These are phyloP conservation scores for Basileuterus tristriatus DNA, from an alignment of 2,797 vertebrate species.

Conservation along the genomic window DNA sequence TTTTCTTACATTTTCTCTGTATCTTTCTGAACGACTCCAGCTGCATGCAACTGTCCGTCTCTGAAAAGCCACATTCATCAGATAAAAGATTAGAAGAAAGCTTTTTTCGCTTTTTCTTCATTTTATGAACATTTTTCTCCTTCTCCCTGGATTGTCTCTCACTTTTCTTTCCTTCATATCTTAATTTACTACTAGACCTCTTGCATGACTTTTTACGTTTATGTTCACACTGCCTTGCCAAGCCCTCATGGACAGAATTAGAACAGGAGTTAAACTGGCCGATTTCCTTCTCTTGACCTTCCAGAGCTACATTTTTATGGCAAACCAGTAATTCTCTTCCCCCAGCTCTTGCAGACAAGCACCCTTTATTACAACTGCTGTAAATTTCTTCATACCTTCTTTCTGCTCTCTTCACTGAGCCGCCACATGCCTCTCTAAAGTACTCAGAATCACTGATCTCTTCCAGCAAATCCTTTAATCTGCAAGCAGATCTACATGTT, in stretches of 20 bases:
- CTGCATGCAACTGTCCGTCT: constrained; percentile 13
- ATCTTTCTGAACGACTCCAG: constrained; percentile 36
- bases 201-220: constrained; percentile 21
- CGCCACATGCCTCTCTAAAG: constrained; percentile 50
- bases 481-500: not conserved
- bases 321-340: constrained; percentile 31
- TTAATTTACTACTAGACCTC: constrained; percentile 57
- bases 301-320: constrained; percentile 31
- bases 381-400: constrained; percentile 32
- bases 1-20: constrained; percentile 53
- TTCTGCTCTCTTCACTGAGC: constrained; percentile 44
- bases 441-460: constrained; percentile 75
- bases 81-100: not conserved
- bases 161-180: constrained; percentile 23
- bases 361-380: constrained; percentile 15
- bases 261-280: constrained; percentile 44
- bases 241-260: not conserved
- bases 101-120: constrained; percentile 55
- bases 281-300: constrained; percentile 39
- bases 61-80: constrained; percentile 47
- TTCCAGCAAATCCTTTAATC: constrained; percentile 73
- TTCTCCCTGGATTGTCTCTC: constrained; percentile 40
- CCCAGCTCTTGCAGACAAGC: not conserved
- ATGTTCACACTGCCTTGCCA: constrained; percentile 21
- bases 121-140: constrained; percentile 34